Evolutionary conservation across 2,797 vertebrate species (phyloP).

Genomic region (Galaxias olidus): DNA sequence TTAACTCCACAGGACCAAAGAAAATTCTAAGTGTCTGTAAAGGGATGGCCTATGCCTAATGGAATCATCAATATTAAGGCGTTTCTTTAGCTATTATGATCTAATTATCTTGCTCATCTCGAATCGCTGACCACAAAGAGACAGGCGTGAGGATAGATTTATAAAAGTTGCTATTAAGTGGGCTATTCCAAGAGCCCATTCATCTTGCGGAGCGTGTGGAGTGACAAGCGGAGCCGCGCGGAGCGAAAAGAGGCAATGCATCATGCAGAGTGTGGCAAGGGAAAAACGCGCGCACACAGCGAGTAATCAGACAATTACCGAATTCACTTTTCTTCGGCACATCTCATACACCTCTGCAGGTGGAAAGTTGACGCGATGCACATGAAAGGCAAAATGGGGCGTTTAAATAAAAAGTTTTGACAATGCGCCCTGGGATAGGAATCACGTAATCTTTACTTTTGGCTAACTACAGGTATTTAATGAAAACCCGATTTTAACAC

Average conservation of each 20-base stretch:
- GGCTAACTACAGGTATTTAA: too few species aligned
- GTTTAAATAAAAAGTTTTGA: too few species aligned
- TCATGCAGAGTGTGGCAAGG: slow-evolving; percentile 35
- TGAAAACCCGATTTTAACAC: too few species aligned
- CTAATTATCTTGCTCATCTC: slow-evolving; percentile 78
- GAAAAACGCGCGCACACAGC: slow-evolving; percentile 22
- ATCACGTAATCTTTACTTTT: too few species aligned
- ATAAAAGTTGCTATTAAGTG: slow-evolving; percentile 77
- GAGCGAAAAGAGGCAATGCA: slow-evolving; percentile 28
- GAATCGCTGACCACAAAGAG: slow-evolving; percentile 74
- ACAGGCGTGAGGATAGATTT: slow-evolving; percentile 65
- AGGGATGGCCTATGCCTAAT: slow-evolving; percentile 63
- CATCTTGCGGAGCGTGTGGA: slow-evolving; percentile 53
- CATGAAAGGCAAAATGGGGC: too few species aligned
- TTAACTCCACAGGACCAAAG: slow-evolving; percentile 29
- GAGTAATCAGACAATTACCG: slow-evolving; percentile 24
- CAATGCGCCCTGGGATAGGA: too few species aligned
- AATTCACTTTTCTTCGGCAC: slow-evolving; percentile 16
- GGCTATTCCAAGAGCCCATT: slow-evolving; percentile 56
- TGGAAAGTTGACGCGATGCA: neutral
- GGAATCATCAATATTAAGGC: slow-evolving; percentile 73
- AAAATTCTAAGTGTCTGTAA: slow-evolving; percentile 30
- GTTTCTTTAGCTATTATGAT: slow-evolving; percentile 73
- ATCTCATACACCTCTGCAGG: slow-evolving; percentile 10
- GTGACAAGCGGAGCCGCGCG: slow-evolving; percentile 44